Evolutionary conservation across 2,888 invertebrate species (phyloP).

Genomic region (Heteromurus nitidus): DNA sequence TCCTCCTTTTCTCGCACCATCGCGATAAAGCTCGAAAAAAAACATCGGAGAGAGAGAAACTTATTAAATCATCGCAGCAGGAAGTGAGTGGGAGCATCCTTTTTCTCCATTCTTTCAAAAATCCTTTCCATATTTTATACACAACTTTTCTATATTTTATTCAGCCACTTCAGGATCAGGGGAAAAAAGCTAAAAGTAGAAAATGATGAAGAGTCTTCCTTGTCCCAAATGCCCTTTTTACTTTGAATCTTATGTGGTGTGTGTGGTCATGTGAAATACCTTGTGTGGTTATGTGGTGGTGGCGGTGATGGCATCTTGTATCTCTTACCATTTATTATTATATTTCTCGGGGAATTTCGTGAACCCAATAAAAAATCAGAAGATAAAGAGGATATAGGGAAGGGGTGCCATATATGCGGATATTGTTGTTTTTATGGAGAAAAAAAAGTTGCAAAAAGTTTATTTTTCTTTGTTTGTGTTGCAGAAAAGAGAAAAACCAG

Average conservation of each 20-base stretch:
- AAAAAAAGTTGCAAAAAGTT: no score
- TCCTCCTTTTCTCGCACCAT: conserved; percentile 33
- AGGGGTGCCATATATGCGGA: no score
- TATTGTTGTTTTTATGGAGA: no score
- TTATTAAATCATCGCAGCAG: conserved; percentile 63
- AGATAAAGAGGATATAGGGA: no score
- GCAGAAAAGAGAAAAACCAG: background rate
- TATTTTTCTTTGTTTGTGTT: no score
- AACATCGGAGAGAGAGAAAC: no score
- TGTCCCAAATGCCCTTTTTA: background rate
- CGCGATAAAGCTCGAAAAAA: no score
- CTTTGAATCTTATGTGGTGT: background rate
- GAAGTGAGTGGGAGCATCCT: conserved; percentile 21
- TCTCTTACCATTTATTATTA: no score
- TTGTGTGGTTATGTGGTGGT: no score
- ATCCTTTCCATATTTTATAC: background rate
- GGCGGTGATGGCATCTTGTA: no score
- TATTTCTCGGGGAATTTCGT: background rate
- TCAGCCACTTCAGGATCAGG: background rate
- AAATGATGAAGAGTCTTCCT: background rate
- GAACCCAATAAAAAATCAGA: background rate
- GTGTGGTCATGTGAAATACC: background rate
- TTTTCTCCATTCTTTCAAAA: background rate
- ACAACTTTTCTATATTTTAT: background rate
- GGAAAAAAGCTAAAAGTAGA: background rate